A percentile compares a stretch with the other conserved stretches of the same genome.
phyloP scores from a whole-genome alignment of 1,140 invertebrate species.

The Linepithema humile region DNA sequence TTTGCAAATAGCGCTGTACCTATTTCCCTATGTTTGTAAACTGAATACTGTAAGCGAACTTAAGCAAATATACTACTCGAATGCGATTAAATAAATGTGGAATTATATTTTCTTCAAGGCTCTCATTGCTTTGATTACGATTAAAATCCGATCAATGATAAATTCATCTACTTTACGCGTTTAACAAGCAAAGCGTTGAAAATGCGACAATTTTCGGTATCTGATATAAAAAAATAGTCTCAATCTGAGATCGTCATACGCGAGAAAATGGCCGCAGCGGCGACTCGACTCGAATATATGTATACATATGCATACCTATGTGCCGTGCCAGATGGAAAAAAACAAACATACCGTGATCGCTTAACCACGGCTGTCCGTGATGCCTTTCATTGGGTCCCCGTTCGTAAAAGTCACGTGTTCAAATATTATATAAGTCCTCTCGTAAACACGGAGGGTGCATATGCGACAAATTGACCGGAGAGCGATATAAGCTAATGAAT shows the following conservation, averaged over 20 bases:
- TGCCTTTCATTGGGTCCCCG: slow-evolving; percentile 50
- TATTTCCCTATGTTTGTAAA: slow-evolving; percentile 48
- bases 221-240: too few relatives aligned
- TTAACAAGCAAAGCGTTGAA: background rate
- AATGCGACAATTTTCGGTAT: too few relatives aligned
- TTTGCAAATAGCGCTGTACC: slow-evolving; percentile 2
- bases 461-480: slow-evolving; percentile 14
- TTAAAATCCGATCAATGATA: too few relatives aligned
- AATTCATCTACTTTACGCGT: too few relatives aligned
- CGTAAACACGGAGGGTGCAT: slow-evolving; percentile 23
- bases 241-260: slow-evolving; percentile 50
- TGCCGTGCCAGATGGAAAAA: slow-evolving; percentile 65
- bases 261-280: slow-evolving; percentile 51
- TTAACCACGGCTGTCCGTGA: slow-evolving; percentile 65
- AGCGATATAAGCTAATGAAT: slow-evolving; percentile 25
- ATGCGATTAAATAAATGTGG: background rate
- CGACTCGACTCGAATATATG: slow-evolving; percentile 24
- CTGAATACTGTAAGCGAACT: slow-evolving; percentile 14
- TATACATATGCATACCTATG: slow-evolving; percentile 52
- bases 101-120: slow-evolving; percentile 5
- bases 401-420: slow-evolving; percentile 62
- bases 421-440: slow-evolving; percentile 62
- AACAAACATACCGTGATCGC: slow-evolving; percentile 67
- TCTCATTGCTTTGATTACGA: background rate
- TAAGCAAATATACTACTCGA: background rate